Conservation (phyloP, 2,797 vertebrate species). For the Callimico goeldii region DNA sequence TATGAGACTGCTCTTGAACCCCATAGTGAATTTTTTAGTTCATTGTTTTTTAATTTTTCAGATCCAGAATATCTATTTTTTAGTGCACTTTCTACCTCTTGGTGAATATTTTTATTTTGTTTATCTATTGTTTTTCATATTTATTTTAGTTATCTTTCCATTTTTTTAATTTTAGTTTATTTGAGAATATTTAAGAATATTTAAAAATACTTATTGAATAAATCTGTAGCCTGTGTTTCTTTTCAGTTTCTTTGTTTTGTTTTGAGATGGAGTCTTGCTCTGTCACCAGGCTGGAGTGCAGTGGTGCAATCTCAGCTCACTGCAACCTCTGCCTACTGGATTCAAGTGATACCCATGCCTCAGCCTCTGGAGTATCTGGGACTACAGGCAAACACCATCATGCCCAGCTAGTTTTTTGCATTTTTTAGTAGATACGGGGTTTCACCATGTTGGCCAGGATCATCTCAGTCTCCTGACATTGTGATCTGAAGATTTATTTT, state of each 20-base stretch:
- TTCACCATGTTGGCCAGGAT: too few relatives aligned
- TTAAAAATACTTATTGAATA: neutral
- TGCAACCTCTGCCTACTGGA: too few relatives aligned
- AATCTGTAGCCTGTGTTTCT: neutral
- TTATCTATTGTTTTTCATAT: neutral
- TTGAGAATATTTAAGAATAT: neutral
- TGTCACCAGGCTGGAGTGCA: too few relatives aligned
- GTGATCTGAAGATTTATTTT: neutral
- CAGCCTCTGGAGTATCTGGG: too few relatives aligned
- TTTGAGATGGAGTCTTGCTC: too few relatives aligned
- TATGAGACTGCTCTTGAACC: neutral
- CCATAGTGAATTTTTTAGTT: neutral
- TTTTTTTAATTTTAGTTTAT: neutral
- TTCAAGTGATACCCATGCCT: too few relatives aligned
- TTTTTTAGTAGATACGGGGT: too few relatives aligned
- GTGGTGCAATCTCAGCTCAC: too few relatives aligned
- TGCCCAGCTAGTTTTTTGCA: too few relatives aligned
- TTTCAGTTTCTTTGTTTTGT: neutral
- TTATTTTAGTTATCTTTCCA: neutral
- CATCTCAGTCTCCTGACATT: too few relatives aligned
- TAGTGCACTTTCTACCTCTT: neutral
- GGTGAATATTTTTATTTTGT: neutral
- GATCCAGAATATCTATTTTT: neutral
- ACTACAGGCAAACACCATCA: too few relatives aligned
- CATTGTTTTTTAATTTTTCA: neutral